A percentile compares a stretch with the other conserved stretches of the same genome.
phyloP scores from a whole-genome alignment of 2,113 vertebrate species.

The Callaeas wilsoni region DNA sequence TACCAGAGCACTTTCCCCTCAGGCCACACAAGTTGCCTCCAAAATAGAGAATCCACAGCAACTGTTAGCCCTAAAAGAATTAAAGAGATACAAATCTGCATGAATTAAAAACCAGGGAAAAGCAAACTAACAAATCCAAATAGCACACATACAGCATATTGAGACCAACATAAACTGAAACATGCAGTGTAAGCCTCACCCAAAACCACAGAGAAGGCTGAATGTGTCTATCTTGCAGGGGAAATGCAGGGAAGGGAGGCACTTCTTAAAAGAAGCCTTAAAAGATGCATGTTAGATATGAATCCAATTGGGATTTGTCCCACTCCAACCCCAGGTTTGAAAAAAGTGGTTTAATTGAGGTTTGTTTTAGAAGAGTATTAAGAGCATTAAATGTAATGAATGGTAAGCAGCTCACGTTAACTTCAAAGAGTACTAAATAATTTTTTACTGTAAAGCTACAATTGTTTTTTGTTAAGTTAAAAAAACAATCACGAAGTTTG shows the following conservation, averaged over 20 bases:
- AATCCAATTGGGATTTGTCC: not conserved
- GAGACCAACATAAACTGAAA: not conserved
- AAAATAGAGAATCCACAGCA: slow-evolving; percentile 87
- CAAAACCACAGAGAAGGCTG: not conserved
- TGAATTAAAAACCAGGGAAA: not conserved
- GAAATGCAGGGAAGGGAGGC: not conserved
- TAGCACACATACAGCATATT: not conserved
- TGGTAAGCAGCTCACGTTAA: not conserved
- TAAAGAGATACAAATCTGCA: not conserved
- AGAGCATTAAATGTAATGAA: not conserved
- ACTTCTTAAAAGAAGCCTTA: not conserved
- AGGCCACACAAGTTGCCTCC: slow-evolving; percentile 87
- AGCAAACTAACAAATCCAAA: not conserved
- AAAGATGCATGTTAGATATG: not conserved
- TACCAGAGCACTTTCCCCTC: slow-evolving; percentile 96
- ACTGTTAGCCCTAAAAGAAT: slow-evolving; percentile 81
- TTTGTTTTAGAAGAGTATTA: not conserved
- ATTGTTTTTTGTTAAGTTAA: not conserved
- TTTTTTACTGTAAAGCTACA: not conserved
- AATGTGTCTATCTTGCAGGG: not conserved
- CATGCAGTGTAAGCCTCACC: not conserved
- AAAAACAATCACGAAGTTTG: not conserved
- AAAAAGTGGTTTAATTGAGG: not conserved
- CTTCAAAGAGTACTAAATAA: not conserved
- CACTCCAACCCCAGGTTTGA: not conserved